These are phyloP conservation scores for Siniperca scherzeri DNA, from an alignment of 2,797 vertebrate genomes.

Conservation along the genomic window DNA sequence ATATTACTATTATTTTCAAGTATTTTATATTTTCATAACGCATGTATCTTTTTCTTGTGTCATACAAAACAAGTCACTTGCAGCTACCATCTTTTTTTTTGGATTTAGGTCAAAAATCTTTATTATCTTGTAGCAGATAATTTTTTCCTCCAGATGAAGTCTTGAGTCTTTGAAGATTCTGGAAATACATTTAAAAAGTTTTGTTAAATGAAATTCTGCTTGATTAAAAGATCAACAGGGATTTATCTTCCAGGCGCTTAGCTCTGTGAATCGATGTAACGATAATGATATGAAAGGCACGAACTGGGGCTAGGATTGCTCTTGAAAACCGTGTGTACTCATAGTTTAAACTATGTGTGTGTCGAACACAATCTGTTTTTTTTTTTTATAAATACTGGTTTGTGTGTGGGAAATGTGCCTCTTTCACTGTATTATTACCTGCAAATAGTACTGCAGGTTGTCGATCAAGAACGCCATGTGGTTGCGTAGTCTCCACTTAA, in stretches of 20 bases:
- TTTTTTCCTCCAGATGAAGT: not conserved
- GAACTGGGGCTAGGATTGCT: not conserved
- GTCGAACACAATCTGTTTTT: no score
- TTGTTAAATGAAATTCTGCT: not conserved
- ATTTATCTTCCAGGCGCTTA: not conserved
- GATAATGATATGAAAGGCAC: no score
- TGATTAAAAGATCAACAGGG: not conserved
- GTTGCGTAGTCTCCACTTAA: constrained; percentile 96
- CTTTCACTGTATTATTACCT: constrained; percentile 80
- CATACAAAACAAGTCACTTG: not conserved
- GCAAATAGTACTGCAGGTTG: constrained; percentile 98
- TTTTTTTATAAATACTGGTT: not conserved
- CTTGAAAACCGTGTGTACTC: not conserved
- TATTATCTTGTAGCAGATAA: not conserved
- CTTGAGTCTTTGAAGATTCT: no score
- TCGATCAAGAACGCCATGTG: constrained; percentile 99
- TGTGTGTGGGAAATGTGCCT: not conserved
- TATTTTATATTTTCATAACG: not conserved
- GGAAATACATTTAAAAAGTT: not conserved
- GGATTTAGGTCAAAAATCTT: not conserved
- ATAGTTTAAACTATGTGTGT: not conserved
- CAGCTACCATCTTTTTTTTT: not conserved
- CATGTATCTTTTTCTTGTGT: no score
- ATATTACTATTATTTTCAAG: no score
- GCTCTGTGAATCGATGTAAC: no score